Evolutionary conservation across 2,797 vertebrate species (phyloP).

Genomic region (Microchirus variegatus): DNA sequence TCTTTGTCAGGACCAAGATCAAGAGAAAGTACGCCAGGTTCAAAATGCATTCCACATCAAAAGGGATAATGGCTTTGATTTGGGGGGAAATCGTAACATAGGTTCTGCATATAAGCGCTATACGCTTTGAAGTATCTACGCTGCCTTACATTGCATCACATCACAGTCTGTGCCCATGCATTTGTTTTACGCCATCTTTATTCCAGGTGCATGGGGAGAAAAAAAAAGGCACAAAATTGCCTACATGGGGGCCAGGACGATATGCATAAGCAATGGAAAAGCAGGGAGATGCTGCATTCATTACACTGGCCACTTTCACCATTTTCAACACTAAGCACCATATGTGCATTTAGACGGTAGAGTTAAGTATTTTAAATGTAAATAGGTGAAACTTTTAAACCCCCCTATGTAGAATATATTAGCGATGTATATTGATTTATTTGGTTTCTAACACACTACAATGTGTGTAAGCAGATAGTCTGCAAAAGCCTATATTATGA

Average conservation of each 20-base stretch:
- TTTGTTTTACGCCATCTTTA: slow-evolving; percentile 52
- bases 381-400: background rate
- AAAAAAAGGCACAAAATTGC: slow-evolving; percentile 47
- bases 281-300: slow-evolving; percentile 61
- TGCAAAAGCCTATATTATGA: too few relatives aligned
- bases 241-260: slow-evolving; percentile 47
- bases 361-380: slow-evolving; percentile 24
- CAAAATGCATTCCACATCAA: slow-evolving; percentile 67
- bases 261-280: slow-evolving; percentile 48
- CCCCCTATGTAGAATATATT: background rate
- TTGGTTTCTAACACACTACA: too few relatives aligned
- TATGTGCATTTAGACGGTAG: slow-evolving; percentile 52
- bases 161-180: slow-evolving; percentile 49
- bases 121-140: slow-evolving; percentile 64
- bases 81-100: slow-evolving; percentile 58
- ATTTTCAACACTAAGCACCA: slow-evolving; percentile 14
- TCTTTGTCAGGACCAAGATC: slow-evolving; percentile 52
- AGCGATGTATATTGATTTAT: background rate
- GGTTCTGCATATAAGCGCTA: slow-evolving; percentile 52
- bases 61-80: slow-evolving; percentile 62
- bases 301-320: slow-evolving; percentile 67
- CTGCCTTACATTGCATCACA: slow-evolving; percentile 46
- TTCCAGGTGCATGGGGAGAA: slow-evolving; percentile 44
- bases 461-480: too few relatives aligned
- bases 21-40: slow-evolving; percentile 57